These are phyloP conservation scores for Amphimallon solstitiale DNA, from an alignment of 2,888 invertebrate genomes.

Conservation along the genomic window DNA sequence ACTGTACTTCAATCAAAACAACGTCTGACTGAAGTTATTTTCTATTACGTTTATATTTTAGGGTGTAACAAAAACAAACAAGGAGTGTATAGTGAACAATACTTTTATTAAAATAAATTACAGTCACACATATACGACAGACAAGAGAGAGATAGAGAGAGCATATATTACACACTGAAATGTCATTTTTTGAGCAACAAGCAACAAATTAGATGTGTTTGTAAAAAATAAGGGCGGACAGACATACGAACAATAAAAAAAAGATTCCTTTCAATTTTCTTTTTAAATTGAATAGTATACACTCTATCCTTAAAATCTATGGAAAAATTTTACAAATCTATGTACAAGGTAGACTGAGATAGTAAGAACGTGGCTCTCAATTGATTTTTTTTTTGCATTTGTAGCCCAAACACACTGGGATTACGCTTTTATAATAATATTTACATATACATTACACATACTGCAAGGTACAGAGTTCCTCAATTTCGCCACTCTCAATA, in stretches of 20 bases:
- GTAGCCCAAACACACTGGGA: slow-evolving; percentile 60
- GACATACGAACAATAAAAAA: slow-evolving; percentile 39
- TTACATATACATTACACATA: slow-evolving; percentile 29
- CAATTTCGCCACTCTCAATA: slow-evolving; percentile 38
- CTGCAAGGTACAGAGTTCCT: slow-evolving; percentile 61
- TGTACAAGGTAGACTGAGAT: slow-evolving; percentile 54
- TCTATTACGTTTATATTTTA: not conserved
- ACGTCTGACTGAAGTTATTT: too few relatives aligned
- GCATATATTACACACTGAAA: slow-evolving; percentile 60
- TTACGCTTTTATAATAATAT: slow-evolving; percentile 15
- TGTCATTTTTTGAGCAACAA: slow-evolving; percentile 64
- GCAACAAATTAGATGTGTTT: slow-evolving; percentile 61
- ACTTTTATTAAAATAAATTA: slow-evolving; percentile 67
- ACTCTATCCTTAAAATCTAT: slow-evolving; percentile 62
- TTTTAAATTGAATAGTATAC: slow-evolving; percentile 60
- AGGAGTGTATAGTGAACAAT: slow-evolving; percentile 55
- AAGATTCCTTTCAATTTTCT: slow-evolving; percentile 37
- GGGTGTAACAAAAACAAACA: not conserved
- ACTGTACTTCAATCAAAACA: too few relatives aligned
- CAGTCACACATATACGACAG: slow-evolving; percentile 65
- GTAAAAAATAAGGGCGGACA: slow-evolving; percentile 55
- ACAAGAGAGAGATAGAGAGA: slow-evolving; percentile 49
- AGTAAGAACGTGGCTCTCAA: slow-evolving; percentile 46
- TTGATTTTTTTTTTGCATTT: slow-evolving; percentile 9
- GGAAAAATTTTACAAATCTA: slow-evolving; percentile 61